Evolutionary conservation across 2,797 vertebrate genomes (phyloP).

Genomic region (Adrianichthys oophorus): DNA sequence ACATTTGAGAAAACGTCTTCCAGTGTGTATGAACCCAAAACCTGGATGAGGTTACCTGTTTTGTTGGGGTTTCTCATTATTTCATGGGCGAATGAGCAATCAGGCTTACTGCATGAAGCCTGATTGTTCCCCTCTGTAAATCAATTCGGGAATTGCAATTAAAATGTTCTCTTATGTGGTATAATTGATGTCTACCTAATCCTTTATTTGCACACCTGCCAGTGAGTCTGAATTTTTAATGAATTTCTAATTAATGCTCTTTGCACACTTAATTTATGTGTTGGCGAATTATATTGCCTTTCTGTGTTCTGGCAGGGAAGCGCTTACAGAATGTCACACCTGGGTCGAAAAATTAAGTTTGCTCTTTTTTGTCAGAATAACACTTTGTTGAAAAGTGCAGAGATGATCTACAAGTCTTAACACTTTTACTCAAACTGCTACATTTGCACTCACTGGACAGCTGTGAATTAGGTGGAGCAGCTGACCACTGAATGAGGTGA

Average conservation of each 20-base stretch:
- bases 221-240: conserved; percentile 84
- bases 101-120: conserved; percentile 75
- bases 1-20: conserved; percentile 7
- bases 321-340: conserved; percentile 49
- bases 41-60: conserved; percentile 64
- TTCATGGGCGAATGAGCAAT: conserved; percentile 81
- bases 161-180: conserved; percentile 84
- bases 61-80: conserved; percentile 79
- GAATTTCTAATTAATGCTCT: conserved; percentile 87
- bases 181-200: conserved; percentile 86
- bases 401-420: conserved; percentile 16
- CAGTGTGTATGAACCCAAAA: conserved; percentile 54
- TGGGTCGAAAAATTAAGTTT: conserved; percentile 48
- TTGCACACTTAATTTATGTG: conserved; percentile 82
- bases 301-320: conserved; percentile 61
- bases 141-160: conserved; percentile 84
- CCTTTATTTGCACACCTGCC: conserved; percentile 88
- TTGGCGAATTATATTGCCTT: conserved; percentile 74
- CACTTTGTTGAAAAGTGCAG: conserved; percentile 19
- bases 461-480: too few relatives aligned
- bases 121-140: conserved; percentile 83
- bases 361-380: conserved; percentile 15
- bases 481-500: too few relatives aligned
- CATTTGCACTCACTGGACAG: too few relatives aligned
- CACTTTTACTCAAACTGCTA: too few relatives aligned